A percentile compares a stretch with the other conserved stretches of the same genome.
phyloP scores from a whole-genome alignment of 37 sponge, comb jelly and placozoan genomes.

The Aphrocallistes beatrix region DNA sequence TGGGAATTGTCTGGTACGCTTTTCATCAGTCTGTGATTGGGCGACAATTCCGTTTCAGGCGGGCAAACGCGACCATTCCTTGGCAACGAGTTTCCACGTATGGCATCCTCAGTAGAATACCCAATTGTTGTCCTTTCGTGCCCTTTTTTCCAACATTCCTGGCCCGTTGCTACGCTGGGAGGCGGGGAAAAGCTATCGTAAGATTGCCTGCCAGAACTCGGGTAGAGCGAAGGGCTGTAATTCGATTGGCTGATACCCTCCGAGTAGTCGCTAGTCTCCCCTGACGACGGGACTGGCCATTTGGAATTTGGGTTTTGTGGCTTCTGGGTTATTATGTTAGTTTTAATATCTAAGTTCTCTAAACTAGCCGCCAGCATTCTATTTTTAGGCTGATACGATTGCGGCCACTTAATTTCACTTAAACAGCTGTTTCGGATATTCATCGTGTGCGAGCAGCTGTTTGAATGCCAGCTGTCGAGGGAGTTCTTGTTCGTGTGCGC shows the following conservation, averaged over 20 bases:
- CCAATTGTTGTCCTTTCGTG: too few relatives aligned
- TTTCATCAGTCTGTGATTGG: too few relatives aligned
- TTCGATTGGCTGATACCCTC: not conserved
- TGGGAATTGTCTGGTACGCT: too few relatives aligned
- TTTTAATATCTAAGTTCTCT: not conserved
- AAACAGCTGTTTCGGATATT: not conserved
- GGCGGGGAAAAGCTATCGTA: not conserved
- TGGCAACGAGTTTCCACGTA: too few relatives aligned
- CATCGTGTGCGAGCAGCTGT: not conserved
- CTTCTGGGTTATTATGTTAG: not conserved
- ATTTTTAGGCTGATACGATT: not conserved
- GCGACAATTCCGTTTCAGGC: too few relatives aligned
- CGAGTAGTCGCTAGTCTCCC: not conserved
- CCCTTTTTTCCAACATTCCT: too few relatives aligned
- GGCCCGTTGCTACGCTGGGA: too few relatives aligned
- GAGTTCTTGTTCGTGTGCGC: not conserved
- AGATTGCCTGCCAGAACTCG: not conserved
- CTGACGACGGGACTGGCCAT: not conserved
- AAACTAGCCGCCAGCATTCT: not conserved
- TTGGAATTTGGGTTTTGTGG: not conserved
- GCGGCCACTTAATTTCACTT: not conserved
- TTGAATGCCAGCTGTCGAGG: not conserved
- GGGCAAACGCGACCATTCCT: too few relatives aligned
- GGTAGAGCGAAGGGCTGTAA: slow-evolving; percentile 12
- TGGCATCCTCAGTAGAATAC: too few relatives aligned